phyloP scores from a whole-genome alignment of 1,140 invertebrate species.

The Ceratitis capitata region DNA sequence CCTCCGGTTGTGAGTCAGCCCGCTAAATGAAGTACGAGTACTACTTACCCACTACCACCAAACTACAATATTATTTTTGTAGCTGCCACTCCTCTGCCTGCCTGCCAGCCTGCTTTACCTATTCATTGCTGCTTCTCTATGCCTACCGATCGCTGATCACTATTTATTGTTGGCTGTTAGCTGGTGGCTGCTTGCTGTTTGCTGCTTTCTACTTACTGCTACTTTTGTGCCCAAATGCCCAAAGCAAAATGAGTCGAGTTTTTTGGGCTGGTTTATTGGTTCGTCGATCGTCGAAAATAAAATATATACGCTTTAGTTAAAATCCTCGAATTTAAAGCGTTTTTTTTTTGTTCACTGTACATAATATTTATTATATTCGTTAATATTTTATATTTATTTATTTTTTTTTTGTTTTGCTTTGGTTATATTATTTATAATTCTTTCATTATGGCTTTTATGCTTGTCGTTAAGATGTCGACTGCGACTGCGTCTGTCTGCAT shows the following conservation, averaged over 20 bases:
- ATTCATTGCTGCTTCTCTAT: neutral
- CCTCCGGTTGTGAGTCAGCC: conserved; percentile 32
- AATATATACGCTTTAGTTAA: neutral
- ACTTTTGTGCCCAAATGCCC: neutral
- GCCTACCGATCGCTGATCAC: conserved; percentile 7
- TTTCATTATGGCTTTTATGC: conserved; percentile 22
- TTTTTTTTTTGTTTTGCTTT: neutral
- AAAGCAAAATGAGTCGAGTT: neutral
- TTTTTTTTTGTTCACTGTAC: neutral
- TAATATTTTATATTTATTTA: neutral
- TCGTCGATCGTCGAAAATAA: neutral
- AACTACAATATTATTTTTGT: neutral
- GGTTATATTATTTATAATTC: conserved; percentile 6
- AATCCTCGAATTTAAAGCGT: neutral
- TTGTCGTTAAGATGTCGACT: too few species aligned
- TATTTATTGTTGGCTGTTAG: neutral
- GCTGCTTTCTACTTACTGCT: neutral
- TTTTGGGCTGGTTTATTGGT: conserved; percentile 23
- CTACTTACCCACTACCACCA: neutral
- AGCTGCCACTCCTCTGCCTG: too few species aligned
- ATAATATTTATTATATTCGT: too few species aligned
- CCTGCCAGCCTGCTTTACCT: too few species aligned
- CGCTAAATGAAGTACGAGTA: neutral
- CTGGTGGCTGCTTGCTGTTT: neutral
- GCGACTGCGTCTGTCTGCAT: neutral